Percentiles rank a stretch among this genome's conserved stretches.
Evolutionary conservation across 2,113 vertebrate genomes (phyloP).

Genomic region (Trogon surrucura): DNA sequence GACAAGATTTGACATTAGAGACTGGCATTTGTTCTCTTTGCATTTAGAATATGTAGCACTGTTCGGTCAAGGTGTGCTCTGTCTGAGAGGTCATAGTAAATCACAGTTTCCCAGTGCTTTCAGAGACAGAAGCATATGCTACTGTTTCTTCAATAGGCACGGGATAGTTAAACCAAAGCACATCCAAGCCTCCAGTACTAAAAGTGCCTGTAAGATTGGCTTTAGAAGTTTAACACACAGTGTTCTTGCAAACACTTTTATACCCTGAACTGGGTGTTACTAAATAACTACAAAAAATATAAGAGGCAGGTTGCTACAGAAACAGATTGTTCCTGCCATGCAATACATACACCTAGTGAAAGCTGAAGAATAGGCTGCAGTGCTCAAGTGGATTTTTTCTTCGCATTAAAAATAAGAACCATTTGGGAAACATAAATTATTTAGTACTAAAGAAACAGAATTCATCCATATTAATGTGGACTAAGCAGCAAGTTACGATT

Average conservation of each 20-base stretch:
- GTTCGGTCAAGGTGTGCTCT: background rate
- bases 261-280: background rate
- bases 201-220: background rate
- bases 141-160: background rate
- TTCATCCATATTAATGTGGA: slow-evolving; percentile 12
- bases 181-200: background rate
- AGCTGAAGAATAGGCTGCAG: background rate
- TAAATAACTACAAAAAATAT: background rate
- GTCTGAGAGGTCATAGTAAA: background rate
- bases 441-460: slow-evolving; percentile 34
- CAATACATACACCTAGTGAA: background rate
- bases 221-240: background rate
- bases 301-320: background rate
- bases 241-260: background rate
- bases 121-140: background rate
- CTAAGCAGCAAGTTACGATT: slow-evolving; percentile 44
- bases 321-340: background rate
- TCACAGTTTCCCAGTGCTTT: background rate
- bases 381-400: background rate
- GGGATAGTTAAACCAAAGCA: background rate
- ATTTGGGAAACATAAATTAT: slow-evolving; percentile 50
- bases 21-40: background rate
- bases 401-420: slow-evolving; percentile 20
- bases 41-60: background rate
- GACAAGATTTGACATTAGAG: background rate